Base-by-base conservation (phyloP, 2,797 vertebrate species). In the Aselliscus stoliczkanus region DNA sequence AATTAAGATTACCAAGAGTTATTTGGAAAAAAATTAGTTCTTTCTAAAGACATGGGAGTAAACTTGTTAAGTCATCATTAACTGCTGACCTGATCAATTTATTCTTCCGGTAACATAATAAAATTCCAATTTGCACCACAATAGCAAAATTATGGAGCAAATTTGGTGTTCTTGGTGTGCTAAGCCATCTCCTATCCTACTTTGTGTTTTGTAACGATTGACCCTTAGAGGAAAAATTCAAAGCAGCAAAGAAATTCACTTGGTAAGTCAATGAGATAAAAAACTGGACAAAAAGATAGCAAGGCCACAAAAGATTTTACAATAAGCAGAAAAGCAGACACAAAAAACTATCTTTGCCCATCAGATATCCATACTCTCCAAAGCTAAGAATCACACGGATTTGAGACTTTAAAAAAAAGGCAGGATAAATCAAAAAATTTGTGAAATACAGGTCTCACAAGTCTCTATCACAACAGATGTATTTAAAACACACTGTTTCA, bases 241-340 rank as follows among this genome's bases (percentile, higher is more conserved):
- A 93, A 76, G 73, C 11, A 79, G 50, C 52, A 89, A 89, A 85
- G 15, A 82, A 82, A 93, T 94, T 84, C 70, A 84, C 29, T 73
- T 7, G 1, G 20, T 87, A 50, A 52, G 25, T 88, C 93, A 94
- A 70, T 76, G 4, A 94, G 17, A 88, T 83, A 80, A 90, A 31
- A 89, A 79, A 88, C 42, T 88, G 65, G 39, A 84, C 60, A 96
- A 76, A 93, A 90, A 89, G 23, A 84, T 10, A 77, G 7, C 44
- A 83, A 80, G 8, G 64, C 31, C 31, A 94, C 73, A 77, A 62
- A 62, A 79, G 21, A 94, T 37, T 90, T 50, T 62, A 62, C 25
- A 44, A 84, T 44, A 91, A 29, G 14, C 44, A 79, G 47, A 90
- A 89, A 89, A 82, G 39, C 11, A 23, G 37, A 80, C 27, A 77